Evolutionary conservation across 2,888 invertebrate genomes (phyloP).

Genomic region (Campopleginae sp.): DNA sequence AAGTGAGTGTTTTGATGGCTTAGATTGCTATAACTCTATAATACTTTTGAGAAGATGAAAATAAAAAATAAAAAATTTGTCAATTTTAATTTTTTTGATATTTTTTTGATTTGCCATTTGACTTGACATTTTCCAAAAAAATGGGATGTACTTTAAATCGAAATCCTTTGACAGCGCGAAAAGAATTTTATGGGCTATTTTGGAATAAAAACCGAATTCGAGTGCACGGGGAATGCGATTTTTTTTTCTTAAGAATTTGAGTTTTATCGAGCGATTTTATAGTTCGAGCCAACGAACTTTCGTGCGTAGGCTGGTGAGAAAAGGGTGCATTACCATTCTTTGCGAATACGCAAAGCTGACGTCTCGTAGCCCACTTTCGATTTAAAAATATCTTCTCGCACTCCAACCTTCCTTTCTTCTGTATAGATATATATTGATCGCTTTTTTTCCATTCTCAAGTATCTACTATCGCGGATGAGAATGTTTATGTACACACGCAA

Average conservation of each 20-base stretch:
- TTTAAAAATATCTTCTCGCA: constrained; percentile 68
- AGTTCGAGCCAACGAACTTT: constrained; percentile 53
- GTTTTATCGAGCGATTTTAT: constrained; percentile 44
- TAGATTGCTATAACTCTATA: too few relatives aligned
- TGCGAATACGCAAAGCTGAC: constrained; percentile 51
- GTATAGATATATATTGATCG: constrained; percentile 3
- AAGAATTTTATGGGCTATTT: neutral
- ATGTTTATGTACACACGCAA: constrained; percentile 15
- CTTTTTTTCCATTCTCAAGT: constrained; percentile 29
- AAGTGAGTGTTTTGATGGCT: too few relatives aligned
- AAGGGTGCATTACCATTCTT: constrained; percentile 60
- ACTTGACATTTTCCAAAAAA: too few relatives aligned
- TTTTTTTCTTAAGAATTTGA: neutral
- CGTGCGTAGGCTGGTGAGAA: constrained; percentile 44
- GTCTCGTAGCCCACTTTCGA: constrained; percentile 68
- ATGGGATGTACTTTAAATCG: too few relatives aligned
- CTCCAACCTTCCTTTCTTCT: constrained; percentile 12
- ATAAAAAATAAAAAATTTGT: too few relatives aligned
- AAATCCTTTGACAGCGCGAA: neutral
- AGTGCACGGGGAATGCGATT: neutral
- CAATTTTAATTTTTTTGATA: too few relatives aligned
- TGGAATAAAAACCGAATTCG: neutral
- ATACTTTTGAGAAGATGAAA: too few relatives aligned
- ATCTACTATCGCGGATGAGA: neutral
- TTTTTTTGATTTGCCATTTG: too few relatives aligned